Evolutionary conservation across 1,140 invertebrate genomes (phyloP), one percentile per base, ranked within the genome.

Genomic region (Manduca sexta): DNA sequence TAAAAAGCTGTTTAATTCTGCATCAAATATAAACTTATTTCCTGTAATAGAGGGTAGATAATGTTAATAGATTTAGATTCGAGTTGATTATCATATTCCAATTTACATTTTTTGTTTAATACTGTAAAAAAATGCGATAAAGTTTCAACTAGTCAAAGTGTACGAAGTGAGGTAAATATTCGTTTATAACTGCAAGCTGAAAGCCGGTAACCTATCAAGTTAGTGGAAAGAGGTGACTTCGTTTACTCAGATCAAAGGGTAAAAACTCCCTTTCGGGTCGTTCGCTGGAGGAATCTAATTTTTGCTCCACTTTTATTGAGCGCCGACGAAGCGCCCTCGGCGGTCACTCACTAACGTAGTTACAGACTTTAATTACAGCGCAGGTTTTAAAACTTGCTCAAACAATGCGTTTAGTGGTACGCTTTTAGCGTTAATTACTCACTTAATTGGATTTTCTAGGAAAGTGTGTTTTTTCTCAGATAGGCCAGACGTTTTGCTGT

Each of bases 271-370:
- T 51, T 51, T 48, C 45, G 37, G 50, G 41, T 47, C 49, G 39
- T 30, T 35, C 43, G 49, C 21, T 13, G 45, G 31, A 71, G 60
- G 55, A 79, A 79, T 79, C 73, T 78, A 78, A 82, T 82, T 79
- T 80, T 76, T 78, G 69, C 54, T 55, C 57, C 58, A 70, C 60
- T 74, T 69, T 74, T 70, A 69, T 69, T 62, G 56, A 63, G 53
- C 49, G 45, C 39, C 35, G 43, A n/a, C 51, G 44, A 38, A 39
- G 47, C 45, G 49, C 47, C 26, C 3, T 18, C 34, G 46, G 48
- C 45, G 56, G 49, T 59, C 57, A 68, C 59, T 56, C 21, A 29
- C 13, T 73, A 74, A 74, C 54, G 60, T 42, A 26, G 45, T 78
- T 76, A 76, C 39, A 34, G 44, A 18, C 34, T 29, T 45, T 50